Percentiles rank a stretch among this genome's conserved stretches.
phyloP scores from a whole-genome alignment of 2,797 vertebrate genomes.

The Rhinoraja longicauda region DNA sequence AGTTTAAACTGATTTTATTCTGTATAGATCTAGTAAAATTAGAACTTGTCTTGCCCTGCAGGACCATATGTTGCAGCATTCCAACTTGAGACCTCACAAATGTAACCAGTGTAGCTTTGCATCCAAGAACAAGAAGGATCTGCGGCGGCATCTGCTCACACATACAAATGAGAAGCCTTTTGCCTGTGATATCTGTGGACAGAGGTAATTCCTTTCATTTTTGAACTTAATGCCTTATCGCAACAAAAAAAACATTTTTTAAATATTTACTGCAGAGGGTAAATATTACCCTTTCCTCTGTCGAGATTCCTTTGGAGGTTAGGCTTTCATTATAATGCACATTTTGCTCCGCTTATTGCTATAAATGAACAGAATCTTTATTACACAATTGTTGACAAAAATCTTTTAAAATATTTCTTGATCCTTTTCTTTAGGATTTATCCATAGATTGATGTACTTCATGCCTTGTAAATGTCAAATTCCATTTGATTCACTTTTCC shows the following conservation, averaged over 20 bases:
- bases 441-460: not conserved
- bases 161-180: constrained; percentile 99
- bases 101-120: constrained; percentile 92
- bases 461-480: not conserved
- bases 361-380: not conserved
- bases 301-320: not conserved
- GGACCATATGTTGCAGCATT: constrained; percentile 84
- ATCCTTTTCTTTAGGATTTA: not conserved
- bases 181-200: constrained; percentile 81
- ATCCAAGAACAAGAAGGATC: constrained; percentile 97
- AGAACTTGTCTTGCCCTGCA: constrained; percentile 43
- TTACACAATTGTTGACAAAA: not conserved
- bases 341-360: not conserved
- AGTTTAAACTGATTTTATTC: not conserved
- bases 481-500: not conserved
- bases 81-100: constrained; percentile 87
- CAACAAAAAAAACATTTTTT: not conserved
- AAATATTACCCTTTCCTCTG: no score
- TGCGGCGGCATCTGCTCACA: constrained; percentile 87
- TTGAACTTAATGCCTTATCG: not conserved
- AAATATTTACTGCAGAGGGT: not conserved
- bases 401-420: not conserved
- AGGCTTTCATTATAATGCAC: not conserved
- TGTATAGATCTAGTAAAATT: not conserved
- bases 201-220: constrained; percentile 64